Conservation (phyloP, 2,888 invertebrate genomes). For the Sesia apiformis region DNA sequence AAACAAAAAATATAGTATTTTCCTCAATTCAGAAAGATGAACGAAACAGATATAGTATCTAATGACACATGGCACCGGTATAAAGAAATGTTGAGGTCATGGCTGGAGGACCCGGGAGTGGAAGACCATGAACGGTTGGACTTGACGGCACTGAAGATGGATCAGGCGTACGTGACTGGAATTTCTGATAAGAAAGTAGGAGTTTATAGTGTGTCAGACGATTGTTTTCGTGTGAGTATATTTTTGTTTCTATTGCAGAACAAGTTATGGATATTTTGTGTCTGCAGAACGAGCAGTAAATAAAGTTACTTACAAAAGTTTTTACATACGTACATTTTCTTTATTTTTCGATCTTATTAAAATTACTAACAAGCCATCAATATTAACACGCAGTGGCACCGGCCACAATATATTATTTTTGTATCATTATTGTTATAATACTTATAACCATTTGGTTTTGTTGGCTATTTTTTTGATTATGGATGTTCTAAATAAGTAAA, state of each 20-base stretch:
- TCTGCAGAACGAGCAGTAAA: too few species aligned
- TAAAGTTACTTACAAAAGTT: too few species aligned
- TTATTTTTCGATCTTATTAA: too few species aligned
- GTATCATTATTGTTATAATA: too few species aligned
- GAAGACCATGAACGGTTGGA: conserved; percentile 68
- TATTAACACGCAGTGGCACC: too few species aligned
- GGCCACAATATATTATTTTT: too few species aligned
- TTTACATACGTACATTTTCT: too few species aligned
- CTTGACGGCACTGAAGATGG: conserved; percentile 74
- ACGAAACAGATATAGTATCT: conserved; percentile 27
- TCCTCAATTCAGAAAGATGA: conserved; percentile 23
- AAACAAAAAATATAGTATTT: neutral
- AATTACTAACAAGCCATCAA: too few species aligned
- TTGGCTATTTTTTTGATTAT: too few species aligned
- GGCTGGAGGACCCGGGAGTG: conserved; percentile 74
- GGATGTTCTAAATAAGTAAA: too few species aligned
- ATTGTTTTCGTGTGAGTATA: conserved; percentile 79
- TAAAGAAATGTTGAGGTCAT: conserved; percentile 58
- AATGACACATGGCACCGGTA: conserved; percentile 59
- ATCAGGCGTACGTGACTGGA: conserved; percentile 78
- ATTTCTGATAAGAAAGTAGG: conserved; percentile 50
- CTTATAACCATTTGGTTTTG: too few species aligned
- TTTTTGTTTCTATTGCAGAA: neutral
- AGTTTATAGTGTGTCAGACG: conserved; percentile 79
- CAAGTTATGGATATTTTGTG: too few species aligned